Percentiles rank a stretch among this genome's conserved stretches.
phyloP scores from a whole-genome alignment of 2,113 vertebrate genomes.

The Charadrius vociferus region DNA sequence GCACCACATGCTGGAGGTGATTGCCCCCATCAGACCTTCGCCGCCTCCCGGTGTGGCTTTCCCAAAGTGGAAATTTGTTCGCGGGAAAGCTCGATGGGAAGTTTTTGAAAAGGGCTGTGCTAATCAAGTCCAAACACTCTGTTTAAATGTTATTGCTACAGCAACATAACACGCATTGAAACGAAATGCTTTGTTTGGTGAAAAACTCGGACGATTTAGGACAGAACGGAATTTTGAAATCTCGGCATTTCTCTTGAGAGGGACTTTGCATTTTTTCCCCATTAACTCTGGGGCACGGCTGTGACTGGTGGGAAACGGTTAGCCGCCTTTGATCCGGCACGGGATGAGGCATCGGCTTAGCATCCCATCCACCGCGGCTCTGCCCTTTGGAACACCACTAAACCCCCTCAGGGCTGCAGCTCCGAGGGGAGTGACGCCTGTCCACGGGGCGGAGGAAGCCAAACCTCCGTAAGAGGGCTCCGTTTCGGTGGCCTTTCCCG shows the following conservation, averaged over 20 bases:
- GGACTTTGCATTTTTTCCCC: neutral
- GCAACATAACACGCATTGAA: neutral
- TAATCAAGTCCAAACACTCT: neutral
- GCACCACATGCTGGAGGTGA: neutral
- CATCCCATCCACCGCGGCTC: neutral
- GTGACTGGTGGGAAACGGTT: neutral
- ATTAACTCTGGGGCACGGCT: neutral
- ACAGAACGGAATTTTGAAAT: neutral
- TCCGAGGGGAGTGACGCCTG: neutral
- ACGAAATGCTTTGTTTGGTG: neutral
- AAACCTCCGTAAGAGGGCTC: neutral
- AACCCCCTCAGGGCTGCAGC: neutral
- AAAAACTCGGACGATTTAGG: neutral
- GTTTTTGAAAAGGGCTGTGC: neutral
- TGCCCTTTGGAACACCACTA: neutral
- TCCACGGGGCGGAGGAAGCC: neutral
- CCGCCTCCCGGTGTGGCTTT: fast-evolving
- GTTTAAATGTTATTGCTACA: slow-evolving; percentile 17
- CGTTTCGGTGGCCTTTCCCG: neutral
- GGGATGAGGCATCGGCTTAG: neutral
- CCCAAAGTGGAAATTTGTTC: neutral
- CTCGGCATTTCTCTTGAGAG: neutral
- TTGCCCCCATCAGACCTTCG: neutral
- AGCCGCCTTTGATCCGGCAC: fast-evolving
- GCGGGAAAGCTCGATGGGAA: neutral